Evolutionary conservation across 2,113 vertebrate species (phyloP).

Genomic region (Sclerurus mexicanus): DNA sequence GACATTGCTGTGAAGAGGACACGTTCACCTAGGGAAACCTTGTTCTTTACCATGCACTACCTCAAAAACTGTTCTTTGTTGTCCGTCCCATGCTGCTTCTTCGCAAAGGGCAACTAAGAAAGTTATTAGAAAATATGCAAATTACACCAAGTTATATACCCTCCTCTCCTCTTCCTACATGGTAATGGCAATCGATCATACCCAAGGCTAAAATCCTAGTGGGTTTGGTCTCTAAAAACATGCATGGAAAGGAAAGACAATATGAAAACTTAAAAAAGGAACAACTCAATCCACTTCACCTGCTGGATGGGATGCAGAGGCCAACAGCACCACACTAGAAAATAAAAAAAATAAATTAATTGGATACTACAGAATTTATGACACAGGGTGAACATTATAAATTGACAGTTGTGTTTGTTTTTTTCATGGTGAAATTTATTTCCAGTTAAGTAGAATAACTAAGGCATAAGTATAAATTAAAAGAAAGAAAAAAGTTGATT

Average conservation of each 20-base stretch:
- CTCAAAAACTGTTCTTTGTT: neutral
- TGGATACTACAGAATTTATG: neutral
- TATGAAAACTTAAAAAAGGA: neutral
- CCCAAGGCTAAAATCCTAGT: neutral
- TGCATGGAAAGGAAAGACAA: neutral
- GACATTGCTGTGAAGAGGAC: neutral
- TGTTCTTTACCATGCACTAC: neutral
- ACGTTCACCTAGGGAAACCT: neutral
- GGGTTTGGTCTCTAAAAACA: neutral
- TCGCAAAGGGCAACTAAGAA: neutral
- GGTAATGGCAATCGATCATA: neutral
- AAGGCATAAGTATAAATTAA: neutral
- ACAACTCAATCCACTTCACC: constrained; percentile 51
- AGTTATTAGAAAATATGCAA: neutral
- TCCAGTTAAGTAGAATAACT: neutral
- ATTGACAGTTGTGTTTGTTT: neutral
- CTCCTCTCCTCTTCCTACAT: neutral
- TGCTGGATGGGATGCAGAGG: constrained; percentile 75
- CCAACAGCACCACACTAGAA: constrained; percentile 72
- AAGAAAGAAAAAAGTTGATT: neutral
- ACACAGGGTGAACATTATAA: neutral
- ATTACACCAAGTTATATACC: neutral
- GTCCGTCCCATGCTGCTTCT: neutral
- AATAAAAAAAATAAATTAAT: neutral
- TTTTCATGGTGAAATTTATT: neutral